Conservation (phyloP, 2,113 vertebrate species). For the Tiliqua scincoides region DNA sequence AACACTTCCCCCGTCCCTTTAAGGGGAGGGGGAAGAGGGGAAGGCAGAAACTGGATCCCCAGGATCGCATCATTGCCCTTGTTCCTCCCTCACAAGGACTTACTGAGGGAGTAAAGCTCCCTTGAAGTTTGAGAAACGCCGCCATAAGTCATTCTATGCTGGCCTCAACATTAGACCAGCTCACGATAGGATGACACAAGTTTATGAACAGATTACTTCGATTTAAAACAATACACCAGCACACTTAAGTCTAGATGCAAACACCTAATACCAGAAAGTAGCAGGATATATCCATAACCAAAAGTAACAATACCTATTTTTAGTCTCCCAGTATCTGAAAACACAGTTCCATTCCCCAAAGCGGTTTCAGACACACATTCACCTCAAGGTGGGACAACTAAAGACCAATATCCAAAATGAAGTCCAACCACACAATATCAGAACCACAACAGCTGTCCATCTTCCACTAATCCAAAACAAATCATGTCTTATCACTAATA, state of each 20-base stretch:
- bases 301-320: neutral
- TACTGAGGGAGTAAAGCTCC: too few relatives aligned
- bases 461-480: neutral
- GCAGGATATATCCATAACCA: neutral
- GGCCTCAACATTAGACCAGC: neutral
- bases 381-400: neutral
- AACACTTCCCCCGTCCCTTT: too few relatives aligned
- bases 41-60: too few relatives aligned
- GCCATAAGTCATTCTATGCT: neutral
- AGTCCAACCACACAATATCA: neutral
- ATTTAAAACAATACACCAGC: neutral
- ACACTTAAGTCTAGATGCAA: neutral
- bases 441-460: neutral
- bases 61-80: too few relatives aligned
- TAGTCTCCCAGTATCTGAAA: slow-evolving; percentile 9
- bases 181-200: neutral
- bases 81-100: too few relatives aligned
- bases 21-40: too few relatives aligned
- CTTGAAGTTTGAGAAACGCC: too few relatives aligned
- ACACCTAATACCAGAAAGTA: neutral
- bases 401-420: neutral
- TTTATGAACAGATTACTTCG: neutral
- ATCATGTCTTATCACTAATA: neutral
- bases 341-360: neutral
- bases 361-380: neutral